Evolutionary conservation across 2,888 invertebrate genomes (phyloP).

Genomic region (Drosophila colorata): DNA sequence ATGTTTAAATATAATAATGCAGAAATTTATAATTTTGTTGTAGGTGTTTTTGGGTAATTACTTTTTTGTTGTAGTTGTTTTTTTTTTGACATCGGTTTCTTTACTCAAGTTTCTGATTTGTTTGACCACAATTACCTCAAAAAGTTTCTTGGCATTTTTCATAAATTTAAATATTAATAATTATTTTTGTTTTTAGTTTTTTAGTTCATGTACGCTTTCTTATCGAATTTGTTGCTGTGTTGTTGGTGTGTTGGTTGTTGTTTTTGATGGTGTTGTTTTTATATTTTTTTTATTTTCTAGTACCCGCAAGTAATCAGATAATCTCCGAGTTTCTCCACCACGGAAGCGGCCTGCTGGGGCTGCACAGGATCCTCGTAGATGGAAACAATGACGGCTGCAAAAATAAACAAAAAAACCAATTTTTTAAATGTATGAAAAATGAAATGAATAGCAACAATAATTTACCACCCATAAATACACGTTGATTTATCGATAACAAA

Average conservation of each 20-base stretch:
- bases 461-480: neutral
- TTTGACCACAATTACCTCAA: constrained; percentile 68
- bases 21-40: constrained; percentile 75
- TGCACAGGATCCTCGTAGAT: constrained; percentile 98
- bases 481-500: neutral
- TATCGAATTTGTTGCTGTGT: constrained; percentile 64
- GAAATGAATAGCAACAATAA: neutral
- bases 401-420: constrained; percentile 82
- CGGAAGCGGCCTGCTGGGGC: constrained; percentile 98
- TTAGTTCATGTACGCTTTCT: constrained; percentile 69
- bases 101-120: constrained; percentile 27
- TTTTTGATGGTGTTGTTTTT: constrained; percentile 63
- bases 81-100: constrained; percentile 46
- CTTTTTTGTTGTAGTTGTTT: constrained; percentile 35
- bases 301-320: constrained; percentile 98
- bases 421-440: neutral
- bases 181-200: constrained; percentile 64
- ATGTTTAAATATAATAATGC: constrained; percentile 80
- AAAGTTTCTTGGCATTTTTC: constrained; percentile 65
- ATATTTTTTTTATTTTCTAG: constrained; percentile 88
- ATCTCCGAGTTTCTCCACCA: constrained; percentile 98
- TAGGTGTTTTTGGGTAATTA: constrained; percentile 64
- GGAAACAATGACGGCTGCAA: constrained; percentile 96
- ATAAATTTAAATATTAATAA: constrained; percentile 78
- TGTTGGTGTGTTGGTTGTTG: constrained; percentile 57